Base-by-base conservation (phyloP, 2,113 vertebrate species). In the Otolemur garnettii region DNA sequence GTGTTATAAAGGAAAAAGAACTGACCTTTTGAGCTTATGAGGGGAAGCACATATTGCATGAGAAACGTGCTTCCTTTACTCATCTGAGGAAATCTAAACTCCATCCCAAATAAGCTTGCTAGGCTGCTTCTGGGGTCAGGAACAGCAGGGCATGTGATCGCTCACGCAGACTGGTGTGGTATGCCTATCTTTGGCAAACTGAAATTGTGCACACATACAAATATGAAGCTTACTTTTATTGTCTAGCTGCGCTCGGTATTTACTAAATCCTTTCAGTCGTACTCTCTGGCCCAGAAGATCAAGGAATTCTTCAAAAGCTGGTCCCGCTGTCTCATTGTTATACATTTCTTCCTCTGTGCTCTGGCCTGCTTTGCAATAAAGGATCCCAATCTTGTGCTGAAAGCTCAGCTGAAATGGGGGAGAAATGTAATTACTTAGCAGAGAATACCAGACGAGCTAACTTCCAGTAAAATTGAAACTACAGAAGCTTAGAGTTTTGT, bases 331-430 rank as follows among this genome's bases (percentile, higher is more conserved):
- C 98, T 99, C 99, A 2, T 99, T 99, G 98, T 99, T 99, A 96
- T 99, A 99, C 99, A 99, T 99, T 97, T 99, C 99, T 95, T 99
- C 99, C 89, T 99, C 99, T 0, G 99, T 99, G 98, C 99, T 99
- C 98, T 99, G 99, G 92, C 99, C 99, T 4, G 99, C 99, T 98
- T 99, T 99, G 98, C 99, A 99, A 98, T 99, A 99, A 88, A 99
- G 98, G 94, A 99, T 99, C 55, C 99, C 99, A 87, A 99, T 99
- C 98, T 99, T 99, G 98, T 99, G 99, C 97, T 99, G 99, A 98
- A 99, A 99, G 98, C 99, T 99, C 97, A 99, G 98, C 99, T 99
- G 99, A 81, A 99, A 99, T 7, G 35, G 92, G 93, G 60, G 53
- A 93, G 92, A 92, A 87, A 97, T 0, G 8, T 11, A 68, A 60